Percentiles rank a stretch among this genome's conserved stretches.
Conservation (phyloP, 2,797 vertebrate species). For the Pteronotus mesoamericanus region DNA sequence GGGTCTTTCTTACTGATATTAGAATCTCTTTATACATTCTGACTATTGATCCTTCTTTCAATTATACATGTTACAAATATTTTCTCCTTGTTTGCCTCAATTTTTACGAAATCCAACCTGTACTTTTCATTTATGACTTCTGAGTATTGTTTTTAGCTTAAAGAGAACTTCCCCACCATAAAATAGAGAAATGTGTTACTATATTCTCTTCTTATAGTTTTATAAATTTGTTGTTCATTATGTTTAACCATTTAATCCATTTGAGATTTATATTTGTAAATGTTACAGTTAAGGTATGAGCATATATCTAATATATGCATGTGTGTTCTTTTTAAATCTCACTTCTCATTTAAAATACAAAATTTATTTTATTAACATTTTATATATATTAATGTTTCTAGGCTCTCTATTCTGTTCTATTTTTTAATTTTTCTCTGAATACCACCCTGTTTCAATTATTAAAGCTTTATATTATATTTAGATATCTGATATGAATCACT, state of each 20-base stretch:
- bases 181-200: constrained; percentile 19
- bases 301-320: neutral
- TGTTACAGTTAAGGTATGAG: neutral
- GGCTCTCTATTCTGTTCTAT: neutral
- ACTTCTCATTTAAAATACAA: constrained; percentile 38
- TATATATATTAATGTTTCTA: neutral
- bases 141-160: neutral
- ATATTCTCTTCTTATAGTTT: neutral
- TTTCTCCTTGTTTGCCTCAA: constrained; percentile 15
- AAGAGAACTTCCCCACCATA: neutral
- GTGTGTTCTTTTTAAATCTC: neutral
- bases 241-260: constrained; percentile 9
- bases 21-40: neutral
- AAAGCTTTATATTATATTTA: constrained; percentile 47
- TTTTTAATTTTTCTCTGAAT: constrained; percentile 5
- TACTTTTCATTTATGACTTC: neutral
- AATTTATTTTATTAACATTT: constrained; percentile 5
- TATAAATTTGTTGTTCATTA: neutral
- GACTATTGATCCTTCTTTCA: neutral
- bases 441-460: constrained; percentile 45
- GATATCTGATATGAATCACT: neutral
- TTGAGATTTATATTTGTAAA: constrained; percentile 24
- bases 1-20: constrained; percentile 8
- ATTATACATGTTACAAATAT: neutral
- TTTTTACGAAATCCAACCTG: neutral